Percentiles rank a stretch among this genome's conserved stretches.
phyloP scores from a whole-genome alignment of 2,888 invertebrate species.

The Stenichneumon culpator region DNA sequence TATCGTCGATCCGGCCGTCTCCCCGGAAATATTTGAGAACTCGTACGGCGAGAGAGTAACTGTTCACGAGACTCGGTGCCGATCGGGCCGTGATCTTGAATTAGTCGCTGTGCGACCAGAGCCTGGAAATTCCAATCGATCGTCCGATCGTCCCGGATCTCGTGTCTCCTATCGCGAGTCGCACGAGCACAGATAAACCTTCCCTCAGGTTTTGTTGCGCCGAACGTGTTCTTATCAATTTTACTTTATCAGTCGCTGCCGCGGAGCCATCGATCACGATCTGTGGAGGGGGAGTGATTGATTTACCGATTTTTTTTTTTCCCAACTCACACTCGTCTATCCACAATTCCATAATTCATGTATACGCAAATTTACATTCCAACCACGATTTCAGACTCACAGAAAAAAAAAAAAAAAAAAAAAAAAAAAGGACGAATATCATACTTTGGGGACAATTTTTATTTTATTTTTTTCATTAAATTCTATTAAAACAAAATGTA shows the following conservation, averaged over 20 bases:
- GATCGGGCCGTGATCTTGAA: not conserved
- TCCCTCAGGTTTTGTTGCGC: no score
- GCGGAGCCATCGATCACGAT: not conserved
- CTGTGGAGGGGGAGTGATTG: not conserved
- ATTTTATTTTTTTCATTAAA: no score
- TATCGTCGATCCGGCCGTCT: not conserved
- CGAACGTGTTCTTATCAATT: not conserved
- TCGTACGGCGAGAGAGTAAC: not conserved
- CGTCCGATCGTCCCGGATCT: slow-evolving; percentile 3
- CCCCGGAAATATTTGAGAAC: not conserved
- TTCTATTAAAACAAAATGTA: no score
- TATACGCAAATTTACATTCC: no score
- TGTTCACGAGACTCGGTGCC: not conserved
- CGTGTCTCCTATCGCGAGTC: not conserved
- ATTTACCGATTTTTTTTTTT: not conserved
- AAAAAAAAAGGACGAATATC: no score
- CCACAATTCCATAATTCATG: no score
- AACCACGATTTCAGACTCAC: no score
- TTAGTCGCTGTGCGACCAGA: not conserved
- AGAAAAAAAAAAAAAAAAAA: no score
- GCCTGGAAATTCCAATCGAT: not conserved
- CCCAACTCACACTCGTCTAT: not conserved
- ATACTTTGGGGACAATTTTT: no score
- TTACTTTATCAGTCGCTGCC: not conserved
- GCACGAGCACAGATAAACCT: not conserved